phyloP scores from a whole-genome alignment of 2,888 invertebrate genomes.

The Synanthedon myopaeformis region DNA sequence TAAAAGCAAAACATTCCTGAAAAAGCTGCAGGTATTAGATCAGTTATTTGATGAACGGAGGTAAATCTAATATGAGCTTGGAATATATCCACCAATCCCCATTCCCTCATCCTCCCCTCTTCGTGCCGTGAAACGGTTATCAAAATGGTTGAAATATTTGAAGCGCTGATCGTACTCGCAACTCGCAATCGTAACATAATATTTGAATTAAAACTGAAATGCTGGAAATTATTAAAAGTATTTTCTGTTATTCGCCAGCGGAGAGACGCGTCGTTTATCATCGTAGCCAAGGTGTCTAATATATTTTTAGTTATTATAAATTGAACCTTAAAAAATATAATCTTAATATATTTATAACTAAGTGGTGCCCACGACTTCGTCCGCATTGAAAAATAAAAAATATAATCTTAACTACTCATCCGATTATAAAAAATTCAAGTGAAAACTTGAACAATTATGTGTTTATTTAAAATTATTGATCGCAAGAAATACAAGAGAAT shows the following conservation, averaged over 20 bases:
- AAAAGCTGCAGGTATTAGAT: slow-evolving; percentile 3
- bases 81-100: slow-evolving; percentile 2
- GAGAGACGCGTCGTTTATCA: neutral
- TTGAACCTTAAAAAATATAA: too few species aligned
- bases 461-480: too few species aligned
- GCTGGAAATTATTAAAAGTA: slow-evolving; percentile 7
- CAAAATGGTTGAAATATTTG: slow-evolving; percentile 9
- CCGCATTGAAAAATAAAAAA: too few species aligned
- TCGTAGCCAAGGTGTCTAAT: neutral
- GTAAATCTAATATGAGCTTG: slow-evolving; percentile 7
- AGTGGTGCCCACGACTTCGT: too few species aligned
- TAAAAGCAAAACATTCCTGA: slow-evolving; percentile 7
- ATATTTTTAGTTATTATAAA: too few species aligned
- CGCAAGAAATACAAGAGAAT: too few species aligned
- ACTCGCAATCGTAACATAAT: slow-evolving; percentile 8
- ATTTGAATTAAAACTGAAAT: slow-evolving; percentile 6
- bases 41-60: slow-evolving; percentile 7
- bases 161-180: slow-evolving; percentile 7
- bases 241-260: neutral
- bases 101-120: neutral
- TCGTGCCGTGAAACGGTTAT: neutral
- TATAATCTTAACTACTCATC: too few species aligned
- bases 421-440: too few species aligned
- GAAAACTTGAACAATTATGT: too few species aligned
- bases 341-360: too few species aligned